These are phyloP conservation scores for Myiopsitta monachus DNA, from an alignment of 2,113 vertebrate genomes.

Conservation along the genomic window DNA sequence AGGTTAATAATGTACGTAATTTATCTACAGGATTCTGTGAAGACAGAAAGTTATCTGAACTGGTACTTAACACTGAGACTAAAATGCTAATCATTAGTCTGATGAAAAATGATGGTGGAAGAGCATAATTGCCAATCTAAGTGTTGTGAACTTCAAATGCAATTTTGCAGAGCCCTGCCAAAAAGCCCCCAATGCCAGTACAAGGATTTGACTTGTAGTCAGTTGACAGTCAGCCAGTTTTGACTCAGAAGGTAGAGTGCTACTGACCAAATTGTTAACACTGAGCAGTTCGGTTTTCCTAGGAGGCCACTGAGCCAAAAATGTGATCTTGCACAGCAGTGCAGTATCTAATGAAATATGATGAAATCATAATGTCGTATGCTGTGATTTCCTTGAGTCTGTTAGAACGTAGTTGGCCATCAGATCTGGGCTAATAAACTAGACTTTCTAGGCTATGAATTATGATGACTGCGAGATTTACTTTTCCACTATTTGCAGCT, in stretches of 20 bases:
- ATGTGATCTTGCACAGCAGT: conserved; percentile 3
- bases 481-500: background rate
- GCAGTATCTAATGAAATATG: background rate
- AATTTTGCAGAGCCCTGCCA: conserved; percentile 13
- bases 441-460: background rate
- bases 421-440: background rate
- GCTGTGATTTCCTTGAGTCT: background rate
- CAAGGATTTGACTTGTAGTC: conserved; percentile 36
- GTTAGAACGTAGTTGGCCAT: background rate
- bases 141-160: conserved; percentile 5
- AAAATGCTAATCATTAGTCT: background rate
- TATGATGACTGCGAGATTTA: background rate
- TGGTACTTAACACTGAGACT: background rate
- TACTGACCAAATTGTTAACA: conserved; percentile 45
- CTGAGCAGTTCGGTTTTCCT: conserved; percentile 14
- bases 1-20: background rate
- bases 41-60: background rate
- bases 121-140: background rate
- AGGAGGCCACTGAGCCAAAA: conserved; percentile 20
- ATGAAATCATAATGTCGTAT: conserved; percentile 13
- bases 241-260: conserved; percentile 46
- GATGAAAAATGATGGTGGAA: background rate
- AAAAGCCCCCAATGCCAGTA: conserved; percentile 1
- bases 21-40: background rate
- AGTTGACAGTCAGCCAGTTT: conserved; percentile 50